Conservation (phyloP, 2,888 invertebrate species). For the Tiphia femorata region DNA sequence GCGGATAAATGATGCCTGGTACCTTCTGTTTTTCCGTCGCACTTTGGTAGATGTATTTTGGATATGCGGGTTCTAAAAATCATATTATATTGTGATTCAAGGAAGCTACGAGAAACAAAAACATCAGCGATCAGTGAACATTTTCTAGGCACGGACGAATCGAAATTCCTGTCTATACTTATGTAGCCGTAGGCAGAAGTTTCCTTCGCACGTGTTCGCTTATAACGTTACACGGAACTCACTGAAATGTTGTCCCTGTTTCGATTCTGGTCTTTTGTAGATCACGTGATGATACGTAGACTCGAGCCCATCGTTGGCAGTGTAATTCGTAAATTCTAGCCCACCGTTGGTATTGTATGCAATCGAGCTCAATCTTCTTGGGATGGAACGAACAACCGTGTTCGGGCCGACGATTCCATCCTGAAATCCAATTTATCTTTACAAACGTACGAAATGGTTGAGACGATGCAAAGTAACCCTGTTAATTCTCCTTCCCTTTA, state of each 20-base stretch:
- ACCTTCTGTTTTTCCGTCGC: conserved; percentile 20
- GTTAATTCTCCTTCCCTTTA: neutral
- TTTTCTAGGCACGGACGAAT: too few relatives aligned
- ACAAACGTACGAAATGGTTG: too few relatives aligned
- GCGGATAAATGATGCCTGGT: conserved; percentile 52
- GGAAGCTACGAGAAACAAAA: too few relatives aligned
- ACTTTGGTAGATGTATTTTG: neutral
- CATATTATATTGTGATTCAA: too few relatives aligned
- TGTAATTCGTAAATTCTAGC: conserved; percentile 12
- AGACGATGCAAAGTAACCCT: too few relatives aligned
- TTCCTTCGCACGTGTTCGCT: neutral
- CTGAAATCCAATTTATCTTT: conserved; percentile 24
- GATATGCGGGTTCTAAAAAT: conserved; percentile 27
- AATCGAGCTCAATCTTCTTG: conserved; percentile 27
- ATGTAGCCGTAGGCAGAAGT: neutral
- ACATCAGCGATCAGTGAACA: too few relatives aligned
- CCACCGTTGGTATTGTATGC: conserved; percentile 15
- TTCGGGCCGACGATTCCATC: conserved; percentile 37
- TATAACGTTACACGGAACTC: conserved; percentile 9
- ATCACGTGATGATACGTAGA: conserved; percentile 50
- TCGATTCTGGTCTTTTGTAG: conserved; percentile 31
- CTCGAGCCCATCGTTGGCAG: conserved; percentile 13
- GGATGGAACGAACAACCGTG: conserved; percentile 42
- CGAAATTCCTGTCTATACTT: too few relatives aligned
- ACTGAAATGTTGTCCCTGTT: conserved; percentile 19